phyloP scores from a whole-genome alignment of 2,888 invertebrate genomes.

The Torymus tubicola region DNA sequence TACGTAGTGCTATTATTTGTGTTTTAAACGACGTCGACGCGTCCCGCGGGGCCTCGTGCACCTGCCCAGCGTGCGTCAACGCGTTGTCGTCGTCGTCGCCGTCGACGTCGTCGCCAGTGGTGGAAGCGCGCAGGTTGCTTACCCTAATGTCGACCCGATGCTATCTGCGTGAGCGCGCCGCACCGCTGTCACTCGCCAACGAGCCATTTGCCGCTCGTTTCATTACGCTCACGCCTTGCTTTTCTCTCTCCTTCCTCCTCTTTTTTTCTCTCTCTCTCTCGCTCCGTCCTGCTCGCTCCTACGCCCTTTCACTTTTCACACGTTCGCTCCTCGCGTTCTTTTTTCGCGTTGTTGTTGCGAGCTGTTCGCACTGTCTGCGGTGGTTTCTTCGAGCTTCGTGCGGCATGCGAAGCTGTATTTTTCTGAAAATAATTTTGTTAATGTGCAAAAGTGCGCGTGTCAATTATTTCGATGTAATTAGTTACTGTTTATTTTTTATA shows the following conservation, averaged over 20 bases:
- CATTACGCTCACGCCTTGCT: slow-evolving; percentile 58
- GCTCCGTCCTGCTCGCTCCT: slow-evolving; percentile 28
- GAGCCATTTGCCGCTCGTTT: slow-evolving; percentile 61
- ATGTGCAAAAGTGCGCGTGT: too few species aligned
- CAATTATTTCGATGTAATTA: too few species aligned
- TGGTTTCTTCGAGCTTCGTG: too few species aligned
- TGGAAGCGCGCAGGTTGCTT: slow-evolving; percentile 13
- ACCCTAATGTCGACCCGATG: slow-evolving; percentile 47
- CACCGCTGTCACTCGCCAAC: slow-evolving; percentile 57
- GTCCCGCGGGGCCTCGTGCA: slow-evolving; percentile 42
- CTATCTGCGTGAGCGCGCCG: slow-evolving; percentile 29
- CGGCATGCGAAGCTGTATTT: too few species aligned
- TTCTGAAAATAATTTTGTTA: too few species aligned
- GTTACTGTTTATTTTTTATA: too few species aligned
- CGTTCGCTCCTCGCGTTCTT: not conserved
- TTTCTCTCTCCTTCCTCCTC: slow-evolving; percentile 49
- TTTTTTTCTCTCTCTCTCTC: slow-evolving; percentile 47
- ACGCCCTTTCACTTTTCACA: slow-evolving; percentile 19
- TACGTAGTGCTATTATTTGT: slow-evolving; percentile 66
- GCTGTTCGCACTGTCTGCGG: too few species aligned
- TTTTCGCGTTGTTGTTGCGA: not conserved
- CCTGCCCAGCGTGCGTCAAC: slow-evolving; percentile 46
- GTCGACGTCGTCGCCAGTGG: slow-evolving; percentile 59
- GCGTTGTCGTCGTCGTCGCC: slow-evolving; percentile 60
- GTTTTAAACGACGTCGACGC: slow-evolving; percentile 64